Evolutionary conservation across 2,113 vertebrate genomes (phyloP), one percentile per base, ranked within the genome.

Genomic region (Arizona elegans): DNA sequence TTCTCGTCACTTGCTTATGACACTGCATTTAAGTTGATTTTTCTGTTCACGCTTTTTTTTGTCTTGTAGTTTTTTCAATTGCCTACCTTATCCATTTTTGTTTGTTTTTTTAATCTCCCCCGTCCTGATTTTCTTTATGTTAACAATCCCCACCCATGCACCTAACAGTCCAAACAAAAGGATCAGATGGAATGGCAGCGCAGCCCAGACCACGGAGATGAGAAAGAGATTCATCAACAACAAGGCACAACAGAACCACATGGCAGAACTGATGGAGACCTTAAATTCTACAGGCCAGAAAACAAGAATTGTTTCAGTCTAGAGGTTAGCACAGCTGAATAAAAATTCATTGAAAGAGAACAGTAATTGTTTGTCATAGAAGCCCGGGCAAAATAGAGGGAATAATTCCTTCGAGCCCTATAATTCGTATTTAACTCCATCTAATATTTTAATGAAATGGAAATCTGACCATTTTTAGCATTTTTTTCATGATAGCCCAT

Each of bases 151-250:
- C 95, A 96, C 97, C 98, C 98, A 96, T 98, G 96, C 97, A 97
- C 97, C 97, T 98, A 98, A 98, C 99, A 99, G 99, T 99, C 98
- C 98, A 98, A 98, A 98, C 98, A 98, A 98, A 99, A 98, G 98
- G 99, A 99, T 97, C 99, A 99, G 98, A 98, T 98, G 98, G 98
- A 99, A 97, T 98, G 99, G 98, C 98, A 98, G 97, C 98, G 98
- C 97, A 98, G 97, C 97, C 98, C 97, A 97, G 98, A 99, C 97
- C 98, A 96, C 96, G 98, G 98, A 97, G 97, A 98, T 89, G 98
- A 99, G 96, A 97, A 94, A 97, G 98, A 98, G 96, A 97, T 96
- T 97, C 98, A 97, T 96, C 97, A 96, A 96, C 98, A 97, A 95
- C 97, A 95, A 97, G 95, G 97, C 94, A 95, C 97, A 86, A 97